Evolutionary conservation across 2,113 vertebrate genomes (phyloP), one percentile per base, ranked within the genome.

Genomic region (Himantopus leucocephalus): DNA sequence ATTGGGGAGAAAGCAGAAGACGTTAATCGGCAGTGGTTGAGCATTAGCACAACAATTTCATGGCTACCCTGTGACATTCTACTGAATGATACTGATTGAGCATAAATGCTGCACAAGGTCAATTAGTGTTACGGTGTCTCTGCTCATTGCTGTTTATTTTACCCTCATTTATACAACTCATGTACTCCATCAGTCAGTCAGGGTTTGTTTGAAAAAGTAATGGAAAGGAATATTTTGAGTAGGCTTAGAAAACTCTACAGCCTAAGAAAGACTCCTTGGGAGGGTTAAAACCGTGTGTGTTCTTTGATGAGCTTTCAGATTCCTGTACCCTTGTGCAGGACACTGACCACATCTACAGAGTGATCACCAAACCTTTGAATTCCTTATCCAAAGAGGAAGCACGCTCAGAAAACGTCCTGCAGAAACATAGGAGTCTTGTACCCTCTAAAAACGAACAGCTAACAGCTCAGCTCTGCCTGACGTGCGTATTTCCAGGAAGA

Each of bases 1-100:
- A 82, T 66, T 5, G 27, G 26, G 9, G 41, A 82, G 50, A 62
- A 45, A 87, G 59, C 29, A 63, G 48, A 72, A 59, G 63, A 55
- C 81, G 45, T 56, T 73, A 85, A 86, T 86, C 81, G 88, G 39
- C 68, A 90, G 58, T 55, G 47, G 63, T 74, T 90, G 64, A 73
- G 58, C 45, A 66, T 19, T n/a, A 85, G 27, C 71, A 55, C 45
- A 55, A 80, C 6, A 35, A 85, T 96, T 92, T 96, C 41, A 27
- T 53, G 59, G 62, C 55, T 82, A 39, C 39, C 72, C 48, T 71
- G 9, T 74, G 86, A 91, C 77, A 71, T 52, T 39, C 18, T 55
- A 26, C 18, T 50, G 23, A 94, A 76, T 85, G 45, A 88, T 15
- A 86, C 22, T 74, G 77, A 90, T 22, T 56, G 66, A 91, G 58